Conservation (phyloP, 1,140 invertebrate genomes). For the Samia ricini region DNA sequence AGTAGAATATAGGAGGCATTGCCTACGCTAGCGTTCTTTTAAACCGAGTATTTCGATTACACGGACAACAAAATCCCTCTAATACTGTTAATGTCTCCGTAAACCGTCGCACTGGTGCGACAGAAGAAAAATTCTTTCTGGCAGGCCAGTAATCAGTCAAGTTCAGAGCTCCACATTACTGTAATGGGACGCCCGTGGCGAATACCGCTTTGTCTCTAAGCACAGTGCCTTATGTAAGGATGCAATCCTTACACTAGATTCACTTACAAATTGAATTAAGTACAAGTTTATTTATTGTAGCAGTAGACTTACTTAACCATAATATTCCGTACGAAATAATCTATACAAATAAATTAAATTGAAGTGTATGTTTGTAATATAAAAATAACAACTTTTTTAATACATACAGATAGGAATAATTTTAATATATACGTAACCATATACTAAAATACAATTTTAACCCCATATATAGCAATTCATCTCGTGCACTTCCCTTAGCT, state of each 20-base stretch:
- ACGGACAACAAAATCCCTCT: slow-evolving; percentile 35
- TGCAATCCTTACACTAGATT: not conserved
- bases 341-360: too few relatives aligned
- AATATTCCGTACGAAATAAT: too few relatives aligned
- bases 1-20: not conserved
- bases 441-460: too few relatives aligned
- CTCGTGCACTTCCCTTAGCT: too few relatives aligned
- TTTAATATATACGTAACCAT: too few relatives aligned
- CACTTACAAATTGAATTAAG: not conserved
- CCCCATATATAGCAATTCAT: too few relatives aligned
- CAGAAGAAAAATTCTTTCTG: slow-evolving; percentile 57
- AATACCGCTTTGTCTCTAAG: slow-evolving; percentile 47
- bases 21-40: not conserved
- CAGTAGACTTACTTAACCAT: too few relatives aligned
- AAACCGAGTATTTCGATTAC: slow-evolving; percentile 36
- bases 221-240: slow-evolving; percentile 19
- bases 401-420: too few relatives aligned
- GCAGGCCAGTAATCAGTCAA: slow-evolving; percentile 62
- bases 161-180: slow-evolving; percentile 63
- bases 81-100: slow-evolving; percentile 51
- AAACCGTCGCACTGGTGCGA: slow-evolving; percentile 27
- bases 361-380: too few relatives aligned
- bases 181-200: slow-evolving; percentile 47
- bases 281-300: too few relatives aligned
- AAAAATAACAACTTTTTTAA: too few relatives aligned